Evolutionary conservation across 2,888 invertebrate species (phyloP).

Genomic region (Sympetrum striolatum): DNA sequence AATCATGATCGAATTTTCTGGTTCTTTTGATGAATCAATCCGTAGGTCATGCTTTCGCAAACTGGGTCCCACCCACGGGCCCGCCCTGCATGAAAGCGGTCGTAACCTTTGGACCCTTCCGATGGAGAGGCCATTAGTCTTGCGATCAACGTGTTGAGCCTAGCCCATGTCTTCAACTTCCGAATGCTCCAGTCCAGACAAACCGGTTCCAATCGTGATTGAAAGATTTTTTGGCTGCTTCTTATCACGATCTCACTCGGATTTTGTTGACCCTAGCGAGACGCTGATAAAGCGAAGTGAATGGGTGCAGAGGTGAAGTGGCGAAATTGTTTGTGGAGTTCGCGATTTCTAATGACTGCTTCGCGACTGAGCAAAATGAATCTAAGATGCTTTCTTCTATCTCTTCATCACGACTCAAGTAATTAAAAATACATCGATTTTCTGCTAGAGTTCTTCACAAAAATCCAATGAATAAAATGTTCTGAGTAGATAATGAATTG

Average conservation of each 20-base stretch:
- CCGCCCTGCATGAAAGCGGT: not conserved
- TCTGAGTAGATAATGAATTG: no score
- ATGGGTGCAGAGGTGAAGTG: not conserved
- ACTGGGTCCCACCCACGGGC: not conserved
- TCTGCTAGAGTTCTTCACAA: no score
- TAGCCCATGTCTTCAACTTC: not conserved
- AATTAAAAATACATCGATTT: no score
- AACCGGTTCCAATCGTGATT: conserved; percentile 4
- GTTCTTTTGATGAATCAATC: not conserved
- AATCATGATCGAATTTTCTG: not conserved
- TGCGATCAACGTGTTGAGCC: not conserved
- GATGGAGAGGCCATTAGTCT: not conserved
- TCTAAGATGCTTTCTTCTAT: no score
- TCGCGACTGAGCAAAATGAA: not conserved
- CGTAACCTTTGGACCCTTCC: not conserved
- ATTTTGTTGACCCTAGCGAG: not conserved
- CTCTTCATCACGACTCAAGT: no score
- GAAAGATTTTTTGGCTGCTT: not conserved
- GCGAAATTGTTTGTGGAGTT: no score
- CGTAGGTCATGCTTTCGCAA: not conserved
- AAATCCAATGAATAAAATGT: no score
- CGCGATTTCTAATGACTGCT: not conserved
- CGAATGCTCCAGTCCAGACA: not conserved
- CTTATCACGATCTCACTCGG: not conserved
- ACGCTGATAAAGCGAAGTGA: not conserved